Base-by-base conservation (phyloP, 2,113 vertebrate genomes). In the Pelecanus crispus region DNA sequence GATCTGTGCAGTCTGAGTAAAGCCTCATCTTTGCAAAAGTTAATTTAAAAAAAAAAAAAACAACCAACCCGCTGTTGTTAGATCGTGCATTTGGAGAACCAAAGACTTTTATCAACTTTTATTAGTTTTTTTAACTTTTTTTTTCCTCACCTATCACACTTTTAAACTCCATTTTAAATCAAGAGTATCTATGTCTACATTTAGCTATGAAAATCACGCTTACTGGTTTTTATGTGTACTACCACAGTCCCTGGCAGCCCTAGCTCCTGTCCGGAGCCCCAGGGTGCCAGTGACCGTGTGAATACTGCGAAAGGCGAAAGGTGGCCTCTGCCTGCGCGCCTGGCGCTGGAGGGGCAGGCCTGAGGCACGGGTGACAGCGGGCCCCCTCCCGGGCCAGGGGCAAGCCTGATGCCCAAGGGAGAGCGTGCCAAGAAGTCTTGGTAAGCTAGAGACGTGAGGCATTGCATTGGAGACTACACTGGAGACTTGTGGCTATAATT, bases 201-300 rank as follows among this genome's bases (percentile, higher is more conserved):
- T 63, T 61, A 55, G 9, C 38, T 44, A 29, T 2, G 7, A 20
- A 50, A 74, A 42, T 42, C 11, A 55, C 34, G 3, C 40, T 50
- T 34, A 17, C 18, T 56, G 14, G 42, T 63, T 68, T 2, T 36
- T 17, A 3, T 7, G 12, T 68, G 19, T 24, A 20, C 31, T 77
- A 6, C 32, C 7, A 1, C 11, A 36, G 52, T 29, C 29, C 17
- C 44, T 50, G 70, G 47, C 88, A 87, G 70, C 52, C n/a, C 7
- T 25, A 11, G 45, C 17, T 61, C 4, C 20, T 32, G 17, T 9
- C 11, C 20, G 4, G 70, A 77, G n/a, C 58, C 50, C 29, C 5
- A 0, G 8, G 18, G 18, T n/a, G 11, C 38, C 9, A 2, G 19
- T 62, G 1, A 5, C 17, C 1, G 1, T 24, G 4, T 2, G 62